phyloP scores from a whole-genome alignment of 2,113 vertebrate species.

The Aphyosemion australe region DNA sequence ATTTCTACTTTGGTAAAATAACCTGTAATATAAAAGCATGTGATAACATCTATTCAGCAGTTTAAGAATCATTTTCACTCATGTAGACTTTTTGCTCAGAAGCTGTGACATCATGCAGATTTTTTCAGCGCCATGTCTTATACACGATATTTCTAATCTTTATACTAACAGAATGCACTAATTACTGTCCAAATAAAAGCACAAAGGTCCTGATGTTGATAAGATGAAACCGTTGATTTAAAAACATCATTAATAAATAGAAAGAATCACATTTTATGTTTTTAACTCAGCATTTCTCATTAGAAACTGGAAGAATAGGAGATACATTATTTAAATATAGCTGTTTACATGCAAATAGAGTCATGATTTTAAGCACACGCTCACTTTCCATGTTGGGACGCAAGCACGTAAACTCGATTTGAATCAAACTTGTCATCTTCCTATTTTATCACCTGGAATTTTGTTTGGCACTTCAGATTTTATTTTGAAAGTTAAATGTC shows the following conservation, averaged over 20 bases:
- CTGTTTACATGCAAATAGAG: not conserved
- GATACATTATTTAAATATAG: not conserved
- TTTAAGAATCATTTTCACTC: slow-evolving; percentile 55
- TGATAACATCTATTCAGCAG: slow-evolving; percentile 36
- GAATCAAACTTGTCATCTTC: slow-evolving; percentile 54
- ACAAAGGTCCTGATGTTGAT: slow-evolving; percentile 44
- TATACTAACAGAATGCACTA: slow-evolving; percentile 73
- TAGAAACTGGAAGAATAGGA: slow-evolving; percentile 17
- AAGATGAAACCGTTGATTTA: slow-evolving; percentile 3
- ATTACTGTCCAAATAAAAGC: slow-evolving; percentile 64
- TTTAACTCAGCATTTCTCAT: slow-evolving; percentile 21
- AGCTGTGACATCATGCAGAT: slow-evolving; percentile 42
- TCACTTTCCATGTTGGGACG: slow-evolving; percentile 18
- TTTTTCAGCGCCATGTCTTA: slow-evolving; percentile 54
- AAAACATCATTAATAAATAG: slow-evolving; percentile 40
- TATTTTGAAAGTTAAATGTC: slow-evolving; percentile 44
- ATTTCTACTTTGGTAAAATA: slow-evolving; percentile 72
- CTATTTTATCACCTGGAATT: slow-evolving; percentile 24
- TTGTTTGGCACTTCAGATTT: slow-evolving; percentile 22
- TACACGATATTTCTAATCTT: slow-evolving; percentile 55
- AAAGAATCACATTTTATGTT: slow-evolving; percentile 28
- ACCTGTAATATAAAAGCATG: slow-evolving; percentile 75
- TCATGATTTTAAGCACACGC: slow-evolving; percentile 27
- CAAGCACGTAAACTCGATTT: slow-evolving; percentile 21
- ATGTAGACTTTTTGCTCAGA: slow-evolving; percentile 49